Evolutionary conservation across 2,888 invertebrate genomes (phyloP).

Genomic region (Nemotelus nigrinus): DNA sequence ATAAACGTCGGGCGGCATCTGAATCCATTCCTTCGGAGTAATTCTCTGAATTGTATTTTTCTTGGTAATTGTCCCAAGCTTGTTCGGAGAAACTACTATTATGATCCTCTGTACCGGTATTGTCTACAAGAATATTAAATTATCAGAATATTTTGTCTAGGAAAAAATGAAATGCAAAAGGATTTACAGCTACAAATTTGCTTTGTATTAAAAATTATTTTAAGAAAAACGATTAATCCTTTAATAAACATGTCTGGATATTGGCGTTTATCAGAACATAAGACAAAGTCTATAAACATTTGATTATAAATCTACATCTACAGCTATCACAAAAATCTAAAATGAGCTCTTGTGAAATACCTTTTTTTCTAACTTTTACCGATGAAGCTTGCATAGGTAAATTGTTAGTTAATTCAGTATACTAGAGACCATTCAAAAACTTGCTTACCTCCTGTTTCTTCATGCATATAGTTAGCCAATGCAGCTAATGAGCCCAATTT

Average conservation of each 20-base stretch:
- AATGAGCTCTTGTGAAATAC: conserved; percentile 49
- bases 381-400: conserved; percentile 62
- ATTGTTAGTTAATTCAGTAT: conserved; percentile 21
- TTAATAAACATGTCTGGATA: no score
- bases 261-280: no score
- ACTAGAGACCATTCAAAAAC: neutral
- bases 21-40: conserved; percentile 89
- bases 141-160: neutral
- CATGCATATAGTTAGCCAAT: conserved; percentile 62
- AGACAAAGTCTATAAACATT: no score
- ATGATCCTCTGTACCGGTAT: conserved; percentile 76
- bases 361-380: conserved; percentile 58
- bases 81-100: conserved; percentile 85
- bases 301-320: no score
- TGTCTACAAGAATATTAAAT: conserved; percentile 65
- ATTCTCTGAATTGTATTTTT: conserved; percentile 90
- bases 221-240: no score
- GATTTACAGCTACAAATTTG: no score
- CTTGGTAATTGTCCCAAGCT: conserved; percentile 97
- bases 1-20: conserved; percentile 81
- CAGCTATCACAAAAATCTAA: no score
- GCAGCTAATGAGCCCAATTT: conserved; percentile 64
- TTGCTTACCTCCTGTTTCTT: conserved; percentile 59
- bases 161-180: neutral
- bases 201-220: no score